Evolutionary conservation across 1,140 invertebrate genomes (phyloP).

Genomic region (Amyelois transitella): DNA sequence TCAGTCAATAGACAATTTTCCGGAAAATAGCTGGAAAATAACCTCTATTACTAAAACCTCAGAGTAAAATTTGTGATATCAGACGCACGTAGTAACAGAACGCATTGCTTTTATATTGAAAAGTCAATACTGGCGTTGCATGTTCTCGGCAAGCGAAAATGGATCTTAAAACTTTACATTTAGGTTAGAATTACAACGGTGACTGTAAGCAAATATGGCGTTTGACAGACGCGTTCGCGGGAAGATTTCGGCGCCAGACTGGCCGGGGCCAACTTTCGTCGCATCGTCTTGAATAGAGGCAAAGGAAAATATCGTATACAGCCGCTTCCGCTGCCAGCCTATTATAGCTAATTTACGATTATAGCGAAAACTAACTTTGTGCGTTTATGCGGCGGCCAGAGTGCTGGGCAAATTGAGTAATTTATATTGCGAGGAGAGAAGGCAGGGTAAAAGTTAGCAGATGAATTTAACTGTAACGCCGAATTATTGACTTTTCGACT

Average conservation of each 20-base stretch:
- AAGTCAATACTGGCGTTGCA: slow-evolving; percentile 42
- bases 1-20: slow-evolving; percentile 28
- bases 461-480: neutral
- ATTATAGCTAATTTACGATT: slow-evolving; percentile 61
- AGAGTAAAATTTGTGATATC: neutral
- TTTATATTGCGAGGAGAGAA: neutral
- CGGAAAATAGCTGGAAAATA: slow-evolving; percentile 7
- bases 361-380: slow-evolving; percentile 32
- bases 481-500: too few relatives aligned
- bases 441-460: neutral
- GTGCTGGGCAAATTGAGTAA: neutral
- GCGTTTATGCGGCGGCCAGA: neutral
- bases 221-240: slow-evolving; percentile 21
- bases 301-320: slow-evolving; percentile 32
- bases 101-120: slow-evolving; percentile 27
- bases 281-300: slow-evolving; percentile 27
- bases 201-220: slow-evolving; percentile 11
- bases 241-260: slow-evolving; percentile 50
- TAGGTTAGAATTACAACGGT: slow-evolving; percentile 6
- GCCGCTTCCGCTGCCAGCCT: slow-evolving; percentile 48
- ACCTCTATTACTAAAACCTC: slow-evolving; percentile 5
- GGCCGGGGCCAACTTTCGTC: slow-evolving; percentile 47
- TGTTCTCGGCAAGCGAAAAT: slow-evolving; percentile 9
- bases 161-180: neutral
- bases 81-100: slow-evolving; percentile 5